Percentiles rank a stretch among this genome's conserved stretches.
Conservation (phyloP, 2,888 invertebrate genomes). For the Pinctada fucata region DNA sequence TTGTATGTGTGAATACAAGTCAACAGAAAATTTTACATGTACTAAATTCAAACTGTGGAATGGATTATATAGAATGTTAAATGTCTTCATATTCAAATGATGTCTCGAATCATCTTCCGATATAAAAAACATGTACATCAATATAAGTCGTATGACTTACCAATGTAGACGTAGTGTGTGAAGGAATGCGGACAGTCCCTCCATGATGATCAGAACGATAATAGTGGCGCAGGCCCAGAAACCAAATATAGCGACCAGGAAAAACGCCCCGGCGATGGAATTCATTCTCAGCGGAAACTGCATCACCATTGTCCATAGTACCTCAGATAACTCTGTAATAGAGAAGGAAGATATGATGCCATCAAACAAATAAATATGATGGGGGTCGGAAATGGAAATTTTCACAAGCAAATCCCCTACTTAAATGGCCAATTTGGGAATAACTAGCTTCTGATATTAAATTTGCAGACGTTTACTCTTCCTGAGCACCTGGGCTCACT, state of each 20-base stretch:
- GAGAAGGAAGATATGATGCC: too few species aligned
- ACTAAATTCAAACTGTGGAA: too few species aligned
- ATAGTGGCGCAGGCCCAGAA: slow-evolving; percentile 96
- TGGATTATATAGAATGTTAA: too few species aligned
- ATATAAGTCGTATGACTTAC: slow-evolving; percentile 79
- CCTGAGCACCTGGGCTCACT: too few species aligned
- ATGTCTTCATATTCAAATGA: too few species aligned
- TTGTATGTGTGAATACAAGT: too few species aligned
- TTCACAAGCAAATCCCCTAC: too few species aligned
- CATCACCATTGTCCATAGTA: slow-evolving; percentile 91
- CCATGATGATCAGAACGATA: slow-evolving; percentile 97
- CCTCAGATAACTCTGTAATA: slow-evolving; percentile 87
- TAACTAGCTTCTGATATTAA: not conserved
- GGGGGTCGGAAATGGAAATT: too few species aligned
- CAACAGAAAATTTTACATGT: too few species aligned
- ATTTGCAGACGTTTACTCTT: too few species aligned
- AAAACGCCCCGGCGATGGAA: slow-evolving; percentile 75
- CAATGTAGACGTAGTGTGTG: slow-evolving; percentile 98
- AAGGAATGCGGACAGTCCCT: slow-evolving; percentile 98
- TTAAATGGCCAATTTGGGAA: not conserved
- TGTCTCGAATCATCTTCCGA: too few species aligned
- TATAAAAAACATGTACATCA: not conserved
- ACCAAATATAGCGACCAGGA: slow-evolving; percentile 86
- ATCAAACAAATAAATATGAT: too few species aligned
- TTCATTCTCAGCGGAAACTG: slow-evolving; percentile 84